Evolutionary conservation across 2,888 invertebrate species (phyloP).

Genomic region (Drosophila emarginata): DNA sequence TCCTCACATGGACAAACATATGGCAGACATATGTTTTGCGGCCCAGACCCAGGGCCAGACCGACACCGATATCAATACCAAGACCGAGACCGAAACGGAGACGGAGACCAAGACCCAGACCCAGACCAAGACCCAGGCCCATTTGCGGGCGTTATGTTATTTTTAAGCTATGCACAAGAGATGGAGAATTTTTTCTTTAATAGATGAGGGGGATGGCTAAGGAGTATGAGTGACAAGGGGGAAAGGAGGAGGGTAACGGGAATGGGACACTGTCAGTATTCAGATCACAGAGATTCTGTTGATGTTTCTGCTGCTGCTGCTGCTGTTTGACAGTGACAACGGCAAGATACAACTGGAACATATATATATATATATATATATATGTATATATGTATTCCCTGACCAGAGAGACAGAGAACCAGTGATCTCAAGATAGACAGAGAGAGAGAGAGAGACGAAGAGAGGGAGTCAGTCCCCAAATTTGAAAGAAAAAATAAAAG

Average conservation of each 20-base stretch:
- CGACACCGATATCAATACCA: too few relatives aligned
- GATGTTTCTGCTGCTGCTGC: constrained; percentile 9
- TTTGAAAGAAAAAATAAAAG: not conserved
- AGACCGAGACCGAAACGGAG: constrained; percentile 11
- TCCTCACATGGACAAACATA: constrained; percentile 74
- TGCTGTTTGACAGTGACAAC: constrained; percentile 57
- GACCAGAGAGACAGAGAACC: constrained; percentile 19
- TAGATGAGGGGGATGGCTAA: not conserved
- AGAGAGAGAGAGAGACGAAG: not conserved
- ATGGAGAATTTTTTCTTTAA: too few relatives aligned
- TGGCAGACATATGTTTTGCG: constrained; percentile 66
- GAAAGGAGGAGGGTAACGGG: not conserved
- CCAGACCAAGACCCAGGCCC: constrained; percentile 32
- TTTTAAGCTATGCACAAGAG: constrained; percentile 50
- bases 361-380: too few relatives aligned
- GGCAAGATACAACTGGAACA: constrained; percentile 20
- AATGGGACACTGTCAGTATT: constrained; percentile 46
- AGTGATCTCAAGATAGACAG: not conserved
- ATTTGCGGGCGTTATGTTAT: constrained; percentile 62
- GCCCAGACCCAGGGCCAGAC: constrained; percentile 35
- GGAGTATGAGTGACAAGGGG: not conserved
- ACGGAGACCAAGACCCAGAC: constrained; percentile 4
- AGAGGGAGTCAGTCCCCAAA: not conserved
- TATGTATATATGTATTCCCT: constrained; percentile 27
- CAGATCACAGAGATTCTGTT: constrained; percentile 47